These are phyloP conservation scores for Macrosteles quadrilineatus DNA, from an alignment of 1,140 invertebrate species.

Conservation along the genomic window DNA sequence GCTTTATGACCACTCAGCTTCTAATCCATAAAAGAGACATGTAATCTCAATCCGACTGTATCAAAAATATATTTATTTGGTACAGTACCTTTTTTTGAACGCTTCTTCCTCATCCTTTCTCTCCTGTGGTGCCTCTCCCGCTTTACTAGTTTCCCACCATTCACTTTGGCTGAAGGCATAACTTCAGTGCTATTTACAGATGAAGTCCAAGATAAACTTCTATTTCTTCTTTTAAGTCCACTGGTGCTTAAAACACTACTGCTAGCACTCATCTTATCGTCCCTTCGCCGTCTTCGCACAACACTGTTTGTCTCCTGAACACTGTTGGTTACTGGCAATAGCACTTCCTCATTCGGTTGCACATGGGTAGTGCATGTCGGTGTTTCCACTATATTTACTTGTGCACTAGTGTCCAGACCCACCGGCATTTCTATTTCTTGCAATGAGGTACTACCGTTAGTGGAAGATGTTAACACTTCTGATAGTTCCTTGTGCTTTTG, in stretches of 20 bases:
- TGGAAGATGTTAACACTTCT: background rate
- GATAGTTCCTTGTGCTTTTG: constrained; percentile 39
- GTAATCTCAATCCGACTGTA: no score
- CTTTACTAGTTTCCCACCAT: constrained; percentile 26
- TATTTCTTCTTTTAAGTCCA: constrained; percentile 30
- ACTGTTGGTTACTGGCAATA: no score
- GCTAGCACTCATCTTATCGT: constrained; percentile 4
- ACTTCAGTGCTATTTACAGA: constrained; percentile 12
- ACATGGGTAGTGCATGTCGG: background rate
- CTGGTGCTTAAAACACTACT: constrained; percentile 26
- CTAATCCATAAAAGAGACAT: no score
- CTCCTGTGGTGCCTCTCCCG: constrained; percentile 11
- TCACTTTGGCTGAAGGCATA: constrained; percentile 5
- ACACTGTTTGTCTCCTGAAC: background rate
- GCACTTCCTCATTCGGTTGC: no score
- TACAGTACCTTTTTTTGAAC: constrained; percentile 19
- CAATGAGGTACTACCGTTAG: background rate
- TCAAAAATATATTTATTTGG: no score
- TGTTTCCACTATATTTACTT: background rate
- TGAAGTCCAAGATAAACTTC: constrained; percentile 31
- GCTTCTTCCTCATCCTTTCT: constrained; percentile 18
- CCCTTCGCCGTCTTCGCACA: background rate
- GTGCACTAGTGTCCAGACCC: background rate
- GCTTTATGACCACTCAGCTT: no score
- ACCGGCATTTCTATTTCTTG: background rate